Conservation (phyloP, 2,888 invertebrate genomes). For the Metalampra italica region DNA sequence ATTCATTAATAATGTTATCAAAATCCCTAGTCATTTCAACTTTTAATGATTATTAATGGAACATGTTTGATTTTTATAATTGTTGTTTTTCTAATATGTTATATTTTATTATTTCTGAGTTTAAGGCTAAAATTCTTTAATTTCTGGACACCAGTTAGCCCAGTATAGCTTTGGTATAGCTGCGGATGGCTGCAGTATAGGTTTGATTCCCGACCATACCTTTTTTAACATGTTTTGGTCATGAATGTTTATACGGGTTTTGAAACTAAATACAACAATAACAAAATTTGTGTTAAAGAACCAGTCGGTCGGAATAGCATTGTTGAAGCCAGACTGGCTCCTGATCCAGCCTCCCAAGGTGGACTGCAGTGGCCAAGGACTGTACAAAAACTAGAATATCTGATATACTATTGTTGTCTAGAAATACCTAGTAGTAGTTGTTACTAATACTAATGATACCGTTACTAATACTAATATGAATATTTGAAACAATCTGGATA, state of each 20-base stretch:
- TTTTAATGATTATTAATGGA: background rate
- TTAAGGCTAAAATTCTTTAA: background rate
- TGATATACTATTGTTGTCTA: constrained; percentile 12
- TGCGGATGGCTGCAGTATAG: too few relatives aligned
- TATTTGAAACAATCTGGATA: too few relatives aligned
- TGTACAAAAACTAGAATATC: constrained; percentile 6
- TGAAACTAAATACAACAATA: too few relatives aligned
- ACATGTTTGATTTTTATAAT: background rate
- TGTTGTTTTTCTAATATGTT: background rate
- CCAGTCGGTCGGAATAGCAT: constrained; percentile 38
- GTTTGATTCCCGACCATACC: too few relatives aligned
- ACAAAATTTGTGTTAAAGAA: constrained; percentile 7
- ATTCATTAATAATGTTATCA: background rate
- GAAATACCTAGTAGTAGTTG: background rate
- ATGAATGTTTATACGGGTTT: too few relatives aligned
- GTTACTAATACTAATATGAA: too few relatives aligned
- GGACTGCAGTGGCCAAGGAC: constrained; percentile 26
- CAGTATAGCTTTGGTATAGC: too few relatives aligned
- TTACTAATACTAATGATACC: too few relatives aligned
- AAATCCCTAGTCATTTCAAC: background rate
- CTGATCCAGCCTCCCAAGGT: constrained; percentile 23
- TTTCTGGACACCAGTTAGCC: too few relatives aligned
- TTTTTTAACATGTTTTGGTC: too few relatives aligned
- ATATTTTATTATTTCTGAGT: background rate
- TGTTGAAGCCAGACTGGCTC: constrained; percentile 37